Percentiles rank a stretch among this genome's conserved stretches.
These are phyloP conservation scores for Aleiodes sp. DNA, from an alignment of 1,140 invertebrate genomes.

Conservation along the genomic window DNA sequence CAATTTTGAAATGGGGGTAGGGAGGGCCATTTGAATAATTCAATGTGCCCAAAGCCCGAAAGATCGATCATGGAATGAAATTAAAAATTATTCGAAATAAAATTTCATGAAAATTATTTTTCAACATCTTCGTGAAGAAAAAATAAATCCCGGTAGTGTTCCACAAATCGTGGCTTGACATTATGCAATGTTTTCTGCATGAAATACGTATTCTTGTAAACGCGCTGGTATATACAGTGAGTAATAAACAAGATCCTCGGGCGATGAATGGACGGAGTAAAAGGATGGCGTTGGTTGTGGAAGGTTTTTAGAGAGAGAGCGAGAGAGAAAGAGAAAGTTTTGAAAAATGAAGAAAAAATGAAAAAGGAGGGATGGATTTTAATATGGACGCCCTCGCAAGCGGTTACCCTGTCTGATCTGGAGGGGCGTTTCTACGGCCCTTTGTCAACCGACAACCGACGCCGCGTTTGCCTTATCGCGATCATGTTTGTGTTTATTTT, in stretches of 20 bases:
- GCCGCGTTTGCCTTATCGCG: constrained; percentile 56
- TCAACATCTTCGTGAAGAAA: not conserved
- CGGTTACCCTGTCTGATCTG: constrained; percentile 53
- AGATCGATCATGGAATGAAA: not conserved
- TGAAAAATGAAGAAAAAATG: too few relatives aligned
- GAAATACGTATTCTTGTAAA: constrained; percentile 2
- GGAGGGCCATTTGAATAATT: constrained; percentile 25
- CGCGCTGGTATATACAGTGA: too few relatives aligned
- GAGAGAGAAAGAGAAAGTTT: constrained; percentile 32
- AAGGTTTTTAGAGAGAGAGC: not conserved
- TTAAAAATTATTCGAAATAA: not conserved
- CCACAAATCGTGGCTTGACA: not conserved
- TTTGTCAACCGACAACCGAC: constrained; percentile 60
- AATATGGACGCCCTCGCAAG: constrained; percentile 61
- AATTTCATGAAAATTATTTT: not conserved
- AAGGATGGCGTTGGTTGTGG: not conserved
- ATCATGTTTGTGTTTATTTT: constrained; percentile 35
- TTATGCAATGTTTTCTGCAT: not conserved
- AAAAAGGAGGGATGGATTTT: constrained; percentile 42
- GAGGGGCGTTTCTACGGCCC: constrained; percentile 54
- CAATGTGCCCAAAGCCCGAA: constrained; percentile 4
- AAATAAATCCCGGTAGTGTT: too few relatives aligned
- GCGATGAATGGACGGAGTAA: constrained; percentile 29
- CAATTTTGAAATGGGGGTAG: constrained; percentile 24
- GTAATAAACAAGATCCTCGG: constrained; percentile 19